A percentile compares a stretch with the other conserved stretches of the same genome.
These are phyloP conservation scores for Semicossyphus pulcher DNA, from an alignment of 2,113 vertebrate genomes.

Conservation along the genomic window DNA sequence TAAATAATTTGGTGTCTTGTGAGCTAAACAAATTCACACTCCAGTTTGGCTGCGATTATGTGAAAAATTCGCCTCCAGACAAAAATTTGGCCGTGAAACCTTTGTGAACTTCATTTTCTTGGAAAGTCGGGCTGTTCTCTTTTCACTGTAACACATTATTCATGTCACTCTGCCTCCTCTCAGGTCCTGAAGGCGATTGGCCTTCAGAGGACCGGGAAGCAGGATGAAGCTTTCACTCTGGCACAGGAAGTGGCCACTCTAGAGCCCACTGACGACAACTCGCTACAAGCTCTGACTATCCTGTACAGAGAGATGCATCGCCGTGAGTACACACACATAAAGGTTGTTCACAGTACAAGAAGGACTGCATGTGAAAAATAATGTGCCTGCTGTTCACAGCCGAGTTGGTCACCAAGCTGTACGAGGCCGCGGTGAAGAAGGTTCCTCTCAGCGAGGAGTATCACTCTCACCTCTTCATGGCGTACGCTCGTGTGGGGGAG, in stretches of 20 bases:
- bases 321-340: slow-evolving; percentile 84
- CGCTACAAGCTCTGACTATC: slow-evolving; percentile 96
- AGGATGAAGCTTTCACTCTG: slow-evolving; percentile 94
- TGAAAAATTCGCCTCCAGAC: not conserved
- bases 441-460: slow-evolving; percentile 98
- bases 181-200: slow-evolving; percentile 98
- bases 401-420: slow-evolving; percentile 97
- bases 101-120: not conserved
- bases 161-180: not conserved
- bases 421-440: slow-evolving; percentile 97
- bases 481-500: slow-evolving; percentile 96
- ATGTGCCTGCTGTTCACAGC: slow-evolving; percentile 79
- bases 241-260: slow-evolving; percentile 95
- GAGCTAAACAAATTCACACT: not conserved
- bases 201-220: slow-evolving; percentile 95
- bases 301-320: slow-evolving; percentile 98
- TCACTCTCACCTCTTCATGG: slow-evolving; percentile 99
- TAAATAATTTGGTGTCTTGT: not conserved
- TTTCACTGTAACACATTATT: not conserved
- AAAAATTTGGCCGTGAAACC: not conserved
- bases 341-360: not conserved
- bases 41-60: too few relatives aligned
- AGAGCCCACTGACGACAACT: slow-evolving; percentile 98
- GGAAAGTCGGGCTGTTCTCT: not conserved
- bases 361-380: not conserved